Percentiles rank a stretch among this genome's conserved stretches.
Evolutionary conservation across 2,888 invertebrate genomes (phyloP).

Genomic region (Dilophus febrilis): DNA sequence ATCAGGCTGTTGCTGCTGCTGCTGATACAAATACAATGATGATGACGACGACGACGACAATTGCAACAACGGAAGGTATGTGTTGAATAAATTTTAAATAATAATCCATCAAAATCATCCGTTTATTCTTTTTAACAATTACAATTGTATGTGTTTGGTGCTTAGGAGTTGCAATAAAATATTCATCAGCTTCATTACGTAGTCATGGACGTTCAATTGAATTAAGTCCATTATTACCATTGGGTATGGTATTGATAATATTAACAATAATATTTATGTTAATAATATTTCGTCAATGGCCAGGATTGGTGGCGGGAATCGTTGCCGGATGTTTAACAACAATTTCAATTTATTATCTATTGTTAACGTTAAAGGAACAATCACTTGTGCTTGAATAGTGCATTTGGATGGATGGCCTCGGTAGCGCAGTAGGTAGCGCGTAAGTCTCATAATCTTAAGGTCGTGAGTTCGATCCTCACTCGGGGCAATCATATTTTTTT

Average conservation of each 20-base stretch:
- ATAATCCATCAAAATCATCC: no score
- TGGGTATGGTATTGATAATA: conserved; percentile 14
- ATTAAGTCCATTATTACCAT: conserved; percentile 14
- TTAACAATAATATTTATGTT: conserved; percentile 14
- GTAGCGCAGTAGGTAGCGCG: conserved; percentile 80
- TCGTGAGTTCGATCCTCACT: conserved; percentile 93
- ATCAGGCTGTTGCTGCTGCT: no score
- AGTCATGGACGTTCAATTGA: conserved; percentile 9
- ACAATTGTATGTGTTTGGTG: no score
- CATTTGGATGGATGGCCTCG: no score
- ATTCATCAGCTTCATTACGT: no score
- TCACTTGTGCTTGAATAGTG: conserved; percentile 10
- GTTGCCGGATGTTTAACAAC: conserved; percentile 16
- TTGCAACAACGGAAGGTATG: no score
- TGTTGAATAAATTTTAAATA: no score
- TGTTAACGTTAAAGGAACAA: conserved; percentile 10
- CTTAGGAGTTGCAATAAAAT: no score
- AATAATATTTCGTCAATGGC: conserved; percentile 16
- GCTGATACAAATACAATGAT: no score
- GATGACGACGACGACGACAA: no score
- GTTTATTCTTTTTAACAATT: no score
- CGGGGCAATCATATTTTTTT: conserved; percentile 36
- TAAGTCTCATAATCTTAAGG: conserved; percentile 86
- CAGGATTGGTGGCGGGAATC: conserved; percentile 15
- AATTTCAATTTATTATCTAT: conserved; percentile 13